These are phyloP conservation scores for Azorinus chamasolen DNA, from an alignment of 2,888 invertebrate species.

Conservation along the genomic window DNA sequence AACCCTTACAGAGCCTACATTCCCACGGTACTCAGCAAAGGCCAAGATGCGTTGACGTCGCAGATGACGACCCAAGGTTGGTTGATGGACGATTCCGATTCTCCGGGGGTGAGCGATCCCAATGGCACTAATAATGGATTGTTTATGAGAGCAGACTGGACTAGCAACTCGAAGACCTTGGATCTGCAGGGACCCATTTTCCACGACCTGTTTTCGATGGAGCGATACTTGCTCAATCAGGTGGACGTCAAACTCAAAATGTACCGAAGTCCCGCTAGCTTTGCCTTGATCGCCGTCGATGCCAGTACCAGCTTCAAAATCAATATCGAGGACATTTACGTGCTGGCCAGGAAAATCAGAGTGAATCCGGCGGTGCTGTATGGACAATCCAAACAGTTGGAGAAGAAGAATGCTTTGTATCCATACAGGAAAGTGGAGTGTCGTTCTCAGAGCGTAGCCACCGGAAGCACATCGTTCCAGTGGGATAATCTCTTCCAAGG, in stretches of 20 bases:
- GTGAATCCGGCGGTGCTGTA: constrained; percentile 49
- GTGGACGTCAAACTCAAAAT: constrained; percentile 53
- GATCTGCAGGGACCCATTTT: constrained; percentile 49
- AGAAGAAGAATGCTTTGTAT: constrained; percentile 37
- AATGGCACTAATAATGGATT: constrained; percentile 29
- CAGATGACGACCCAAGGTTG: constrained; percentile 43
- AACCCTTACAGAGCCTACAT: too few species aligned
- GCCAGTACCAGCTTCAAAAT: constrained; percentile 22
- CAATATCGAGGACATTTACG: constrained; percentile 30
- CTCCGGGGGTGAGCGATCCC: constrained; percentile 38
- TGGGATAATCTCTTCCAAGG: constrained; percentile 22
- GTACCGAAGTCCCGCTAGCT: constrained; percentile 41
- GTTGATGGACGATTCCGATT: constrained; percentile 39
- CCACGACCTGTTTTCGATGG: constrained; percentile 50
- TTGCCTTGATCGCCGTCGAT: constrained; percentile 50
- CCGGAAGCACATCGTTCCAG: background rate
- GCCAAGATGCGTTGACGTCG: constrained; percentile 22
- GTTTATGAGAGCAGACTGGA: constrained; percentile 18
- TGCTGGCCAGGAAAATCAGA: constrained; percentile 34
- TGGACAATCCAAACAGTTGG: constrained; percentile 36
- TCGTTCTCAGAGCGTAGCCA: constrained; percentile 10
- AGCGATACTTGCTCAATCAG: constrained; percentile 55
- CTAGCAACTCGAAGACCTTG: constrained; percentile 9
- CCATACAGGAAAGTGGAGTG: constrained; percentile 30
- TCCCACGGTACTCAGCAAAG: constrained; percentile 48